Conservation (phyloP, 2,797 vertebrate genomes). For the Discoglossus pictus region DNA sequence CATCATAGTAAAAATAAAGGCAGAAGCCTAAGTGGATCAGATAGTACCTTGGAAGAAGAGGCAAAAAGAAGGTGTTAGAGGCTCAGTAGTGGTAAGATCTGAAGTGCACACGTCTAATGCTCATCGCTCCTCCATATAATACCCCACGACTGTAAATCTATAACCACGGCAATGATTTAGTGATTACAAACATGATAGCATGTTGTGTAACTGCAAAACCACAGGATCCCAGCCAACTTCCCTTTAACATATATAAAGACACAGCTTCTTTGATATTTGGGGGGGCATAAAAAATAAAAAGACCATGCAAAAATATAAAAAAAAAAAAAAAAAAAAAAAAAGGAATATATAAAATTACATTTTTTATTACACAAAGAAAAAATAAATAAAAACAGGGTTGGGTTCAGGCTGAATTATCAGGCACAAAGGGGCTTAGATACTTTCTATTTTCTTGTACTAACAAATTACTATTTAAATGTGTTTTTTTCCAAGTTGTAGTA, state of each 20-base stretch:
- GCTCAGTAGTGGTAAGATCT: not conserved
- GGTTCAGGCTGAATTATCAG: conserved; percentile 49
- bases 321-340: not conserved
- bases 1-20: too few relatives aligned
- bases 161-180: conserved; percentile 69
- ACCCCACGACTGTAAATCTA: conserved; percentile 79
- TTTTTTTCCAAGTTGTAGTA: conserved; percentile 76
- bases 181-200: conserved; percentile 89
- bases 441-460: conserved; percentile 69
- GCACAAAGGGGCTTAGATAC: conserved; percentile 65
- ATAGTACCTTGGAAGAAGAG: too few relatives aligned
- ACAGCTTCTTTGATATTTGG: conserved; percentile 5
- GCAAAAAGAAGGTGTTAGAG: too few relatives aligned
- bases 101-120: not conserved
- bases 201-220: conserved; percentile 84
- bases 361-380: too few relatives aligned
- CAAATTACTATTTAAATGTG: conserved; percentile 79
- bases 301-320: conserved; percentile 4
- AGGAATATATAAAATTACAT: too few relatives aligned
- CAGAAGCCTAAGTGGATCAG: too few relatives aligned
- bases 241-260: conserved; percentile 74
- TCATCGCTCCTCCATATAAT: conserved; percentile 58
- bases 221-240: conserved; percentile 81
- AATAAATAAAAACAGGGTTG: conserved; percentile 51
- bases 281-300: too few relatives aligned